These are phyloP conservation scores for Lithophane socia DNA, from an alignment of 2,888 invertebrate genomes.

Conservation along the genomic window DNA sequence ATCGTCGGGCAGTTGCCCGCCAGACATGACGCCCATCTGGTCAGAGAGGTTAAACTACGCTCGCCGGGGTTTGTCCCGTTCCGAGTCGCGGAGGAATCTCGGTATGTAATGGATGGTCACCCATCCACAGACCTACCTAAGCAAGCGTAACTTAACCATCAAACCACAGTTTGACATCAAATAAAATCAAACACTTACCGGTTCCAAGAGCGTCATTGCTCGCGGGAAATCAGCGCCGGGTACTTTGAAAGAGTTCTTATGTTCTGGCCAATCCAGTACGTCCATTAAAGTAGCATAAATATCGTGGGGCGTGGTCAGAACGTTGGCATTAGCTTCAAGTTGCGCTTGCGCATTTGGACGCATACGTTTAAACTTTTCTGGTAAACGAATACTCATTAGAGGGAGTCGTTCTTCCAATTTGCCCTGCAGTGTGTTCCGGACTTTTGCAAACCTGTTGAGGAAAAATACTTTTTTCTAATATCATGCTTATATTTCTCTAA, in stretches of 20 bases:
- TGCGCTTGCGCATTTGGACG: conserved; percentile 91
- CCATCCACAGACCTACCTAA: too few species aligned
- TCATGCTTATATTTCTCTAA: neutral
- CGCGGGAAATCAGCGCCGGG: conserved; percentile 89
- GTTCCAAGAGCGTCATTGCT: conserved; percentile 91
- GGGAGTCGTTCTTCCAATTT: conserved; percentile 98
- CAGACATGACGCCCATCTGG: too few species aligned
- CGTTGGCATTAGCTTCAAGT: conserved; percentile 91
- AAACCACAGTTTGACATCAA: too few species aligned
- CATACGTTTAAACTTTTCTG: conserved; percentile 91
- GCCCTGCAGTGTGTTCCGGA: conserved; percentile 96
- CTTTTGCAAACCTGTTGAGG: conserved; percentile 92
- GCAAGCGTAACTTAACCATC: too few species aligned
- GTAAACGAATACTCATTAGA: conserved; percentile 95
- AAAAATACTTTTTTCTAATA: neutral
- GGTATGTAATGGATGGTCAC: too few species aligned
- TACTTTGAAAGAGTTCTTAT: conserved; percentile 80
- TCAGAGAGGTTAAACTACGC: too few species aligned
- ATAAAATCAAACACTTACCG: conserved; percentile 80
- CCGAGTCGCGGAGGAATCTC: too few species aligned
- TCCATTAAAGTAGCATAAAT: conserved; percentile 93
- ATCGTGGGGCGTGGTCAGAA: conserved; percentile 97
- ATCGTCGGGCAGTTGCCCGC: too few species aligned
- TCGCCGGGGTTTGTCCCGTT: too few species aligned
- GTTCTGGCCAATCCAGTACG: conserved; percentile 89